Conservation (phyloP, 2,113 vertebrate genomes). For the Chaetodon trifascialis region DNA sequence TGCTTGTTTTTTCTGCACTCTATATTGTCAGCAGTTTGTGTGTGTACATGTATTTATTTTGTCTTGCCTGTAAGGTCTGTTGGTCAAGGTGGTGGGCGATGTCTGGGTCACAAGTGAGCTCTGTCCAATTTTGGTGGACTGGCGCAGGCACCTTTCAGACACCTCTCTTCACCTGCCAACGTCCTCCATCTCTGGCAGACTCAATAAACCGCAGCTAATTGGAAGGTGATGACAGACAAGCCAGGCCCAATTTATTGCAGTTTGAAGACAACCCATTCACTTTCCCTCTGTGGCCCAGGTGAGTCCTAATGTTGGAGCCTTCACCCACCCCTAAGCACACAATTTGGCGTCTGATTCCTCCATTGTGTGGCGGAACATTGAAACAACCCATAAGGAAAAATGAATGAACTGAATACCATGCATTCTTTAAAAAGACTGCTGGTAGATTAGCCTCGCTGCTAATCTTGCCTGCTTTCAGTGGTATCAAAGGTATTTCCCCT, state of each 20-base stretch:
- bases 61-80: slow-evolving; percentile 18
- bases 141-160: slow-evolving; percentile 79
- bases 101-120: slow-evolving; percentile 68
- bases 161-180: slow-evolving; percentile 82
- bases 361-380: slow-evolving; percentile 26
- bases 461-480: slow-evolving; percentile 4
- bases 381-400: slow-evolving; percentile 43
- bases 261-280: slow-evolving; percentile 79
- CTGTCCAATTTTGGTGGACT: slow-evolving; percentile 55
- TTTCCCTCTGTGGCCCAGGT: slow-evolving; percentile 50
- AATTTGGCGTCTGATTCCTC: slow-evolving; percentile 50
- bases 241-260: slow-evolving; percentile 76
- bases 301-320: slow-evolving; percentile 49
- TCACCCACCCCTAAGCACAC: slow-evolving; percentile 13
- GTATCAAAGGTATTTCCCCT: slow-evolving; percentile 33
- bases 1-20: not conserved
- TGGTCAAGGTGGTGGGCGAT: slow-evolving; percentile 55
- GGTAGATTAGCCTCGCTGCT: slow-evolving; percentile 14
- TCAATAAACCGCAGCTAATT: slow-evolving; percentile 86
- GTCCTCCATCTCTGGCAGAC: slow-evolving; percentile 81
- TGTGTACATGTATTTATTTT: slow-evolving; percentile 27
- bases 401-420: slow-evolving; percentile 35
- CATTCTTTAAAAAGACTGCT: slow-evolving; percentile 30
- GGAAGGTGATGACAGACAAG: slow-evolving; percentile 85
- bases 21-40: slow-evolving; percentile 8